Evolutionary conservation across 2,888 invertebrate species (phyloP).

Genomic region (Acanthacorydalis orientalis): DNA sequence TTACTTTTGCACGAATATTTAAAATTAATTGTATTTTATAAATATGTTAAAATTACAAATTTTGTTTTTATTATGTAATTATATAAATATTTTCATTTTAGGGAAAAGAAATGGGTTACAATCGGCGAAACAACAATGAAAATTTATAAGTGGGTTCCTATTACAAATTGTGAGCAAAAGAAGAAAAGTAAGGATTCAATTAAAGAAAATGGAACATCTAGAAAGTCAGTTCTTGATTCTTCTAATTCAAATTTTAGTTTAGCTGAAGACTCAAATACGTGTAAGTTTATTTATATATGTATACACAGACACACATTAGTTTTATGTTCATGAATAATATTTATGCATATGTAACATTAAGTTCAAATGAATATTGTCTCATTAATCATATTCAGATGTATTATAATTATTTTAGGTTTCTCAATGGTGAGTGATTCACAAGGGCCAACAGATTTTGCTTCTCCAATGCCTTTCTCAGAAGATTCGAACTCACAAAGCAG

Average conservation of each 20-base stretch:
- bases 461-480: conserved; percentile 74
- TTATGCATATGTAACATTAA: background rate
- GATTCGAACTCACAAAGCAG: conserved; percentile 83
- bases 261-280: conserved; percentile 82
- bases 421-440: conserved; percentile 83
- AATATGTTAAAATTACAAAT: background rate
- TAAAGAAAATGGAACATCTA: conserved; percentile 59
- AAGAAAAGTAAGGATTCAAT: conserved; percentile 56
- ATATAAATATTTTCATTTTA: conserved; percentile 23
- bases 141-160: conserved; percentile 98
- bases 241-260: conserved; percentile 71
- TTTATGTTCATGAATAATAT: background rate
- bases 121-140: conserved; percentile 97
- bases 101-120: conserved; percentile 99
- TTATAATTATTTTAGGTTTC: conserved; percentile 41
- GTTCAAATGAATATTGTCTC: background rate
- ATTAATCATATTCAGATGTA: background rate
- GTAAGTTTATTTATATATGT: conserved; percentile 34
- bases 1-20: no score
- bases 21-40: no score
- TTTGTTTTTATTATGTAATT: background rate
- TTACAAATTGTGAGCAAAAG: conserved; percentile 62
- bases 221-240: conserved; percentile 52
- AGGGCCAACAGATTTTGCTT: conserved; percentile 73
- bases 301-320: conserved; percentile 3